Conservation (phyloP, 2,113 vertebrate genomes). For the Coturnix japonica region DNA sequence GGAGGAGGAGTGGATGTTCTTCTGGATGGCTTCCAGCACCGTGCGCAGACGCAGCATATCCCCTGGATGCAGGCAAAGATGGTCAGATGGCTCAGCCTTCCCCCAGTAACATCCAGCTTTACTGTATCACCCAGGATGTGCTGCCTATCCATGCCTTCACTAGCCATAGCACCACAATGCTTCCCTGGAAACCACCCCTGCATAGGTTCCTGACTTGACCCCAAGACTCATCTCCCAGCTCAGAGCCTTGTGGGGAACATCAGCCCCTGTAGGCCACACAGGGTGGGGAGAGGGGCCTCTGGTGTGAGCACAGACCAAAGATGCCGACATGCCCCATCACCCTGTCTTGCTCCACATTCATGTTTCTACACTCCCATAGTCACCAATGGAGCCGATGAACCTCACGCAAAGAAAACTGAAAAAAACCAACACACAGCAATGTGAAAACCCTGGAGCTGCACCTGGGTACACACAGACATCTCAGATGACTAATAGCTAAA, state of each 20-base stretch:
- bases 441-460: not conserved
- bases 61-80: conserved; percentile 73
- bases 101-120: not conserved
- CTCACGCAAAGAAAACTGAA: not conserved
- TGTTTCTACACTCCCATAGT: not conserved
- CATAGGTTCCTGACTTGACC: not conserved
- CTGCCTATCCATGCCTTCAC: not conserved
- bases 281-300: not conserved
- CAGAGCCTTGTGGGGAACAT: not conserved
- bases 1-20: conserved; percentile 98
- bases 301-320: fast-evolving
- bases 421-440: not conserved
- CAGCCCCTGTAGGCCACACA: not conserved
- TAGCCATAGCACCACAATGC: not conserved
- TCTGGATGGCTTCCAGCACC: conserved; percentile 97
- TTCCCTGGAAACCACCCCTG: not conserved
- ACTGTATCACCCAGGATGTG: not conserved
- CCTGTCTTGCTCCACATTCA: not conserved
- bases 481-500: conserved; percentile 32
- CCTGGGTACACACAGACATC: not conserved
- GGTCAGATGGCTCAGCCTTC: not conserved
- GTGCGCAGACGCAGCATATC: conserved; percentile 94
- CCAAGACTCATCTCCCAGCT: not conserved
- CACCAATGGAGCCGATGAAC: not conserved
- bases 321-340: not conserved